Base-by-base conservation (phyloP, 2,113 vertebrate genomes). In the Perca fluviatilis region DNA sequence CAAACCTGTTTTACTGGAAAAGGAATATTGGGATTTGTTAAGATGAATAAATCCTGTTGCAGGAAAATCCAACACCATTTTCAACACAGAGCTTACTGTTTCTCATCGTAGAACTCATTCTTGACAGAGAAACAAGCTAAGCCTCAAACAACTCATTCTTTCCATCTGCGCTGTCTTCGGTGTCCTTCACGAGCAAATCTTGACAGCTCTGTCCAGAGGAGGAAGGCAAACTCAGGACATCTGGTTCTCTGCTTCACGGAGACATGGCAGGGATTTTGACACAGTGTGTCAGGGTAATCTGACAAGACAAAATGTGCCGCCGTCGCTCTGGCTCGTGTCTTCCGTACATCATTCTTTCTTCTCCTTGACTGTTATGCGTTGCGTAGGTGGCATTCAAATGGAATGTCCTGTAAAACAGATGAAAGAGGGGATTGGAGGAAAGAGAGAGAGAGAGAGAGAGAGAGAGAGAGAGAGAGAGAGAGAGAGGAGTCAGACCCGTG, bases 201-300 rank as follows among this genome's bases (percentile, higher is more conserved):
- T 92, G 88, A 91, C 94, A 86, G 94, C 91, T 93, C 94, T 94
- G 95, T 95, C 96, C 95, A 95, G 94, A 96, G 94, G 93, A 95
- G 82, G 81, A 87, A 94, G 86, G 88, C 89, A 82, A 93, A 91
- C 88, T 89, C 88, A 56, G 93, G 91, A 94, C 92, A 93, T 93
- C 92, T 93, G 87, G 89, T 93, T 91, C 91, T 89, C 90, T 76
- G 88, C 86, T 92, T 89, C 87, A 85, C 54, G 7, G 58, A 93
- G 92, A 94, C 90, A 51, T 86, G 85, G 85, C 91, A 85, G 88
- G 58, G 82, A 91, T 92, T 93, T 90, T 95, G 95, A 95, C 94
- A 91, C 85, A 49, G 86, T 58, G 64, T 89, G 89, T 95, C 93
- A 93, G 83, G 75, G 85, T 95, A 93, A 95, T 95, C 89, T 94